Evolutionary conservation across 2,113 vertebrate species (phyloP).

Genomic region (Phrynosoma platyrhinos): DNA sequence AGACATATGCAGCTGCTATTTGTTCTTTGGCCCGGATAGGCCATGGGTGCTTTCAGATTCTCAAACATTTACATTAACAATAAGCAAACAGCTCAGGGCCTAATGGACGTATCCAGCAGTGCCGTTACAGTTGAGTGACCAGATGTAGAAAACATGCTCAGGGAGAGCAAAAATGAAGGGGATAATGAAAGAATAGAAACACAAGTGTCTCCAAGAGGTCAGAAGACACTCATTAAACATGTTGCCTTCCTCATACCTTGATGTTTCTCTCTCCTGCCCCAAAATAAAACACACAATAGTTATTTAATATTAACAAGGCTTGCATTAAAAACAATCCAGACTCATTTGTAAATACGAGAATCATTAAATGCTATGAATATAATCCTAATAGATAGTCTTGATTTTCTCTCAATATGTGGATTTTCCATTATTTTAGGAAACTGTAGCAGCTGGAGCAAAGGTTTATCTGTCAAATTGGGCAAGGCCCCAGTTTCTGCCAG

Average conservation of each 20-base stretch:
- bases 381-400: not conserved
- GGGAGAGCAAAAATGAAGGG: slow-evolving; percentile 32
- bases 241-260: slow-evolving; percentile 30
- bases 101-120: not conserved
- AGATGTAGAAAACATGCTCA: slow-evolving; percentile 6
- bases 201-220: not conserved
- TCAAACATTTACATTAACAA: slow-evolving; percentile 22
- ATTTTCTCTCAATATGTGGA: not conserved
- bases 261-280: not conserved
- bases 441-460: not conserved
- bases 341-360: slow-evolving; percentile 12
- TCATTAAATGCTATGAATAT: not conserved
- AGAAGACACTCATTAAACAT: slow-evolving; percentile 29
- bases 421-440: not conserved
- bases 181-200: slow-evolving; percentile 29
- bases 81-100: not conserved
- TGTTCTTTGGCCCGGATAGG: slow-evolving; percentile 6
- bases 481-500: not conserved
- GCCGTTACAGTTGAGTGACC: not conserved
- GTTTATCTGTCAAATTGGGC: not conserved
- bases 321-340: slow-evolving; percentile 14
- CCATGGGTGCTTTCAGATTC: slow-evolving; percentile 26
- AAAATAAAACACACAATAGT: slow-evolving; percentile 33
- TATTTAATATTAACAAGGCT: slow-evolving; percentile 27
- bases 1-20: not conserved